phyloP scores from a whole-genome alignment of 2,888 invertebrate genomes.

The Diarsia dahlii region DNA sequence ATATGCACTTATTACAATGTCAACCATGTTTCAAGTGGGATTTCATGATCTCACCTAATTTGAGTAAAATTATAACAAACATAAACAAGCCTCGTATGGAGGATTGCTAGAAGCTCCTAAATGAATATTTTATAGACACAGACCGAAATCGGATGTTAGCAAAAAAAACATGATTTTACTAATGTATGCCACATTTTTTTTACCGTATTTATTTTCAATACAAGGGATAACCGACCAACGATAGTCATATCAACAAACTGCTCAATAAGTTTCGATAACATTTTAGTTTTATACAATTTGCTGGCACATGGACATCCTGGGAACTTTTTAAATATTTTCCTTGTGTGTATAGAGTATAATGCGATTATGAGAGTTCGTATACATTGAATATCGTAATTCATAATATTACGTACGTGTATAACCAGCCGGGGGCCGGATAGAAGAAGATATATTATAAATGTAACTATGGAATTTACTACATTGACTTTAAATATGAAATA shows the following conservation, averaged over 20 bases:
- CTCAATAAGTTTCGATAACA: conserved; percentile 50
- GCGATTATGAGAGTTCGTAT: conserved; percentile 34
- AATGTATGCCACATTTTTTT: conserved; percentile 16
- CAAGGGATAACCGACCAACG: conserved; percentile 45
- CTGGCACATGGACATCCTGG: conserved; percentile 21
- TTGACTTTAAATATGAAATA: conserved; percentile 58
- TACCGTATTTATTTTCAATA: conserved; percentile 23
- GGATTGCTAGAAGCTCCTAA: not conserved
- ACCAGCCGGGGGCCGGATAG: conserved; percentile 53
- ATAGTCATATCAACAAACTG: conserved; percentile 62
- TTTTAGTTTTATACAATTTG: conserved; percentile 48
- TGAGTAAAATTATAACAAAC: conserved; percentile 1
- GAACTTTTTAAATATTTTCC: conserved; percentile 37
- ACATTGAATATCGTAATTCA: conserved; percentile 31
- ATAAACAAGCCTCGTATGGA: not conserved
- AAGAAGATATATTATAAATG: conserved; percentile 61
- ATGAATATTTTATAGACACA: conserved; percentile 7
- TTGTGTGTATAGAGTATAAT: conserved; percentile 36
- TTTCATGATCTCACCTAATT: conserved; percentile 1
- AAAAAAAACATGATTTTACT: not conserved
- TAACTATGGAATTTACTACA: conserved; percentile 72
- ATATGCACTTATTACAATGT: not conserved
- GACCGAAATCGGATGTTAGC: not conserved
- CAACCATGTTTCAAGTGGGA: not conserved
- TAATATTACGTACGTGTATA: conserved; percentile 36